These are phyloP conservation scores for Schizaphis graminum DNA, from an alignment of 2,888 invertebrate species.

Conservation along the genomic window DNA sequence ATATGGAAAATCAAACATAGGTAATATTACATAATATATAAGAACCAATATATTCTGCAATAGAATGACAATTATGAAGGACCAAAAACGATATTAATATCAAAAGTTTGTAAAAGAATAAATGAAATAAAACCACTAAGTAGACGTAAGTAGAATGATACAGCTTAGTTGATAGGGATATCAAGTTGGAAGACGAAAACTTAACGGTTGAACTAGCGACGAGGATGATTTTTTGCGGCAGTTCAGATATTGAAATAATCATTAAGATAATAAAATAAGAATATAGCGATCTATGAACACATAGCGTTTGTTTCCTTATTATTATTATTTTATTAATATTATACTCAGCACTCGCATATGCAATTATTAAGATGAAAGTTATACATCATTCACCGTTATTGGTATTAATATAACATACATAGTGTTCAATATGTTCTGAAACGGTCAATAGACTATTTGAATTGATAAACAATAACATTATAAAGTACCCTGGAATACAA, in stretches of 20 bases:
- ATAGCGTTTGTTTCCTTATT: neutral
- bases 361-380: neutral
- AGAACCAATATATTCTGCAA: neutral
- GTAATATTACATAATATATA: neutral
- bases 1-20: neutral
- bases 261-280: neutral
- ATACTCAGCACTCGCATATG: too few species aligned
- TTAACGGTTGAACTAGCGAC: neutral
- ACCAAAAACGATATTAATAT: neutral
- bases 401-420: neutral
- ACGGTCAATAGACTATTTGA: too few species aligned
- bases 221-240: neutral
- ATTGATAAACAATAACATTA: too few species aligned
- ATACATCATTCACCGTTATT: neutral
- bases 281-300: neutral
- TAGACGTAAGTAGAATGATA: neutral
- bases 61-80: neutral
- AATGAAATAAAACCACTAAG: neutral
- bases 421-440: too few species aligned
- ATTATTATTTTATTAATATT: too few species aligned
- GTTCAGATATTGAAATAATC: neutral
- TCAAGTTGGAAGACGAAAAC: neutral
- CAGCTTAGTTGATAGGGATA: neutral
- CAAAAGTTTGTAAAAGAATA: neutral
- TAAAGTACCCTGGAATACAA: too few species aligned